phyloP scores from a whole-genome alignment of 1,140 invertebrate genomes.

The Campoletis sonorensis region DNA sequence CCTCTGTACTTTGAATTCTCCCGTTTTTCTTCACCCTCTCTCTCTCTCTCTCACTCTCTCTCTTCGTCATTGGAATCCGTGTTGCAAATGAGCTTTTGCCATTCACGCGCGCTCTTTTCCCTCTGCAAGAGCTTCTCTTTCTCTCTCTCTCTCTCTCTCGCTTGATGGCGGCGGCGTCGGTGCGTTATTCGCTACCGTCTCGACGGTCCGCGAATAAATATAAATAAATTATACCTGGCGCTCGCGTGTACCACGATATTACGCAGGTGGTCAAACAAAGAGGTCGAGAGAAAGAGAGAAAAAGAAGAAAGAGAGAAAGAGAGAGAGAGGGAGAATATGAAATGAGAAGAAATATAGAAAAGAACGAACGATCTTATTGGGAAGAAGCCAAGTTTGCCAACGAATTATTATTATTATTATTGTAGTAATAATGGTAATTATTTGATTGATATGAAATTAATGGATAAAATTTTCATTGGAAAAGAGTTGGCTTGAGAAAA shows the following conservation, averaged over 20 bases:
- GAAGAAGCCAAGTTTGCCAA: background rate
- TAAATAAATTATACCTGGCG: constrained; percentile 17
- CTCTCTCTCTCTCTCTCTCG: no score
- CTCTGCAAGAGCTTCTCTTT: background rate
- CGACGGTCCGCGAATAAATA: constrained; percentile 6
- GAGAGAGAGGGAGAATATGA: background rate
- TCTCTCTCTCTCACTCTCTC: constrained; percentile 41
- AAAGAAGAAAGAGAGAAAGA: background rate
- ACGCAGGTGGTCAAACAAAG: constrained; percentile 24
- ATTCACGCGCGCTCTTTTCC: background rate
- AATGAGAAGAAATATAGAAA: background rate
- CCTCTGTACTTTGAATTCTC: no score
- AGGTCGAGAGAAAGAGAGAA: background rate
- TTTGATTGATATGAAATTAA: no score
- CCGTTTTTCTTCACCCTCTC: background rate
- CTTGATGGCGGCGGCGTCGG: no score
- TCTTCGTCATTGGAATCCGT: constrained; percentile 27
- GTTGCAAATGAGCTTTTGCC: constrained; percentile 4
- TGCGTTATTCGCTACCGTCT: background rate
- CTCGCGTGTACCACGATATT: constrained; percentile 19
- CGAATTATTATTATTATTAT: background rate
- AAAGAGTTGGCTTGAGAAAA: no score
- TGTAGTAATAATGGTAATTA: background rate
- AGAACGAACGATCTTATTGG: background rate
- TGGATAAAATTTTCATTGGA: no score